Base-by-base conservation (phyloP, 2,113 vertebrate genomes). In the Nesogale talazaci region DNA sequence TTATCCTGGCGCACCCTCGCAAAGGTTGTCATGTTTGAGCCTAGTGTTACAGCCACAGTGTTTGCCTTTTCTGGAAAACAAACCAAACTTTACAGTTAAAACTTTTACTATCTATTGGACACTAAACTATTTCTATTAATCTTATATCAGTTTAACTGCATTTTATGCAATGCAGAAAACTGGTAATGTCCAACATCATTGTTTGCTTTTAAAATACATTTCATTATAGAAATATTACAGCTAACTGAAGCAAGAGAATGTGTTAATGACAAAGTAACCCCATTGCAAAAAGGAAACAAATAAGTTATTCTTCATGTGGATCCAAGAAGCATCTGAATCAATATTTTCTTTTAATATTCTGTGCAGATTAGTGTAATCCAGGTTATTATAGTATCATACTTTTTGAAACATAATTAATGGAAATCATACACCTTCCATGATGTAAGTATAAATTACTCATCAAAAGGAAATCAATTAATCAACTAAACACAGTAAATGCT, bases 121-220 rank as follows among this genome's bases (percentile, higher is more conserved):
- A 80, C 77, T 86, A 88, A 95, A 94, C 94, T 91, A 83, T 91
- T 40, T 81, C 69, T 67, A 96, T 97, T 96, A 96, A 97, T 97
- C 78, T 97, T 69, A 31, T 57, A 93, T 81, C 86, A 95, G 81
- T 87, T 72, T 96, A 86, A 96, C 90, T 97, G 92, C 31, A 95
- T 83, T 93, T 88, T 90, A 57, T 40, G 94, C 94, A 97, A 97
- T 94, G 95, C 81, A 93, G 79, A 86, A 94, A 74, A 95, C 94
- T 94, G 40, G 52, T 77, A 86, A 0, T 59, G 88, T 61, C 27
- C 17, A 77, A 85, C 84, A 74, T 81, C 65, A 76, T 81, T 23
- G 31, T 67, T 95, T 79, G 4, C 29, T 96, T 93, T 85, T 84
- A n/a, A 61, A 94, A 88, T 75, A 11, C 4, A n/a, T 76, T 86